phyloP scores from a whole-genome alignment of 2,888 invertebrate species.

The Acleris holmiana region DNA sequence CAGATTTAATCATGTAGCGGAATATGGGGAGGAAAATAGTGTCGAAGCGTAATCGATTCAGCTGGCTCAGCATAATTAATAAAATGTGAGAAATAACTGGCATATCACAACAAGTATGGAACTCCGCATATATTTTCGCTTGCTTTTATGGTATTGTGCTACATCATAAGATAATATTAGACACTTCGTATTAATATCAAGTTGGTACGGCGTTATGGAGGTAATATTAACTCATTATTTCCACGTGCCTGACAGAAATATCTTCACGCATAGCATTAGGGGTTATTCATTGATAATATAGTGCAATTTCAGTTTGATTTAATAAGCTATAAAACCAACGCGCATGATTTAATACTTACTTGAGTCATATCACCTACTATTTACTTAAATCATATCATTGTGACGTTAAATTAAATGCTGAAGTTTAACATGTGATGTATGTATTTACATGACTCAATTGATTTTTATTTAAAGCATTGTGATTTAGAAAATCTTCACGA shows the following conservation, averaged over 20 bases:
- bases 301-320: constrained; percentile 2
- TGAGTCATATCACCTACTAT: constrained; percentile 2
- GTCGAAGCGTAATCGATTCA: constrained; percentile 54
- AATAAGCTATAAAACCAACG: neutral
- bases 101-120: constrained; percentile 61
- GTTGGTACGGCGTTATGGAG: constrained; percentile 7
- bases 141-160: constrained; percentile 40
- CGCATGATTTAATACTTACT: neutral
- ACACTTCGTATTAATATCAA: constrained; percentile 12
- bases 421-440: no score
- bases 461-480: no score
- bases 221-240: constrained; percentile 21
- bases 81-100: constrained; percentile 76
- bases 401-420: no score
- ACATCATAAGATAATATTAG: constrained; percentile 43
- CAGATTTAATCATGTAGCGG: constrained; percentile 47
- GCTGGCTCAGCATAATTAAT: constrained; percentile 56
- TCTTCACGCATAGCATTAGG: constrained; percentile 16
- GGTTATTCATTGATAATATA: constrained; percentile 17
- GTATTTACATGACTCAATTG: no score
- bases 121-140: constrained; percentile 51
- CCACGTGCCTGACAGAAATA: constrained; percentile 22
- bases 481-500: no score
- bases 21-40: constrained; percentile 45
- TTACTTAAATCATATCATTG: no score